Conservation (phyloP, 2,113 vertebrate species). For the Pionites leucogaster region DNA sequence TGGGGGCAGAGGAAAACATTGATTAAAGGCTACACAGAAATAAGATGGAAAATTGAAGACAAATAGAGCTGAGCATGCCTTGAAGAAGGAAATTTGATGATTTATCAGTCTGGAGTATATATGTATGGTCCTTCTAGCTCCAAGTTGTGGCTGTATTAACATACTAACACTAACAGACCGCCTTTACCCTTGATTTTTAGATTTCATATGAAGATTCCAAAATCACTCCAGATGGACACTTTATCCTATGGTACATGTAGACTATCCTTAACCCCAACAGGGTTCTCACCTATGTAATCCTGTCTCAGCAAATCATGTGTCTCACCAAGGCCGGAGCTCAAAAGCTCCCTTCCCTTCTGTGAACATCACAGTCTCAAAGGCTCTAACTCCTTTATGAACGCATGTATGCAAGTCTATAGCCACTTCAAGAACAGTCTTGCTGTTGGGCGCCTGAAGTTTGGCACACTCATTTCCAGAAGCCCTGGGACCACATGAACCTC, state of each 20-base stretch:
- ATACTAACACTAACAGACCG: neutral
- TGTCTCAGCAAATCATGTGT: rapidly evolving
- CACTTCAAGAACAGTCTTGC: neutral
- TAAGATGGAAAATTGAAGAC: neutral
- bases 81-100: neutral
- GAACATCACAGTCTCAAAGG: neutral
- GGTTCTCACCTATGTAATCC: neutral
- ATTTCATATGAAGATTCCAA: neutral
- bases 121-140: neutral
- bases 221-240: neutral
- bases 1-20: neutral
- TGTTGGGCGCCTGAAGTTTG: neutral
- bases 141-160: neutral
- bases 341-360: neutral
- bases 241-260: neutral
- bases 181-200: neutral
- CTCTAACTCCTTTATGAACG: neutral
- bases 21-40: neutral
- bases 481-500: neutral
- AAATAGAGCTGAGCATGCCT: neutral
- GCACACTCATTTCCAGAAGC: neutral
- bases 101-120: neutral
- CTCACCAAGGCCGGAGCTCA: neutral
- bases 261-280: neutral
- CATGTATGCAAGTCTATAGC: neutral